These are phyloP conservation scores for Indicator indicator DNA, from an alignment of 2,113 vertebrate species.

Conservation along the genomic window DNA sequence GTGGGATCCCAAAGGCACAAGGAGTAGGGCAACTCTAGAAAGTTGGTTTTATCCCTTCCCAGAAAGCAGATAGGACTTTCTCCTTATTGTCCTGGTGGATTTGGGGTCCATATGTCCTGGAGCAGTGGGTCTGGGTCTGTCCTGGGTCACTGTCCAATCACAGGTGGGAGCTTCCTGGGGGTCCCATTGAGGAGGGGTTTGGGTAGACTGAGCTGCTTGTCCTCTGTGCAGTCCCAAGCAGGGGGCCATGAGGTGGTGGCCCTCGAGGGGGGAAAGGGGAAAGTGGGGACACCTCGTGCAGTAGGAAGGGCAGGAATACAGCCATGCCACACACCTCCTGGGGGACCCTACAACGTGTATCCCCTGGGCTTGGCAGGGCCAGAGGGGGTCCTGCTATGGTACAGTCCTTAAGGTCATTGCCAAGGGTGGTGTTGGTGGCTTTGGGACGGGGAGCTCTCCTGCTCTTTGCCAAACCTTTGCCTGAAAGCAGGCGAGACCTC, in stretches of 20 bases:
- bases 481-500: not conserved
- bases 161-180: not conserved
- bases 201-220: not conserved
- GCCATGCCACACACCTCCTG: accelerated
- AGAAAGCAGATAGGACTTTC: not conserved
- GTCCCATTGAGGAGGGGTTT: not conserved
- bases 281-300: not conserved
- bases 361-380: too few species aligned
- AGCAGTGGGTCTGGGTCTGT: not conserved
- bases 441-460: not conserved
- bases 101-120: accelerated
- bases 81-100: not conserved
- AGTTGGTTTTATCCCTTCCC: not conserved
- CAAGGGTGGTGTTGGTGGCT: not conserved
- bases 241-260: not conserved
- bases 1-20: not conserved
- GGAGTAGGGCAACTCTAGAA: not conserved
- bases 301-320: not conserved
- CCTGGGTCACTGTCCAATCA: not conserved
- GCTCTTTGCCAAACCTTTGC: not conserved
- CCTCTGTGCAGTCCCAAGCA: not conserved
- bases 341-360: not conserved
- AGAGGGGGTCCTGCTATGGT: not conserved
- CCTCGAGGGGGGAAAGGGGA: not conserved
- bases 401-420: not conserved